Evolutionary conservation across 2,888 invertebrate genomes (phyloP).

Genomic region (Callinectes sapidus): DNA sequence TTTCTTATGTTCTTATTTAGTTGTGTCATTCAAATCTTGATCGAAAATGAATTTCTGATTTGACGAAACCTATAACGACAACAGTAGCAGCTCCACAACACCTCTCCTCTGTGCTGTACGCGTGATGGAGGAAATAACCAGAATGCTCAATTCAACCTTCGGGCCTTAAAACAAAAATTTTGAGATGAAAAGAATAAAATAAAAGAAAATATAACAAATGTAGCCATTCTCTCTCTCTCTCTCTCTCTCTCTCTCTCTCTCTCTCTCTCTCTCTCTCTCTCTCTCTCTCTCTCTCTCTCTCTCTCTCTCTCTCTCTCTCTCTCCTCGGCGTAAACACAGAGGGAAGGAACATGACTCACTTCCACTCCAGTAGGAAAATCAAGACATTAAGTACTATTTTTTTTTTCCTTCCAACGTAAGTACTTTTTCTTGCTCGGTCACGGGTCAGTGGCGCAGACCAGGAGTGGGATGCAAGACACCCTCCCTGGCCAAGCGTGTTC

Average conservation of each 20-base stretch:
- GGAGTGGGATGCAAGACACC: slow-evolving; percentile 18
- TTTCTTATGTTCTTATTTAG: too few relatives aligned
- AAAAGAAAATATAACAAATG: too few relatives aligned
- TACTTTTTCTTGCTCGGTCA: slow-evolving; percentile 22
- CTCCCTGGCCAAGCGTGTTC: not conserved
- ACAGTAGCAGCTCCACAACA: too few relatives aligned
- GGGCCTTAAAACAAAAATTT: not conserved
- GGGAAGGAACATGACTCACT: not conserved
- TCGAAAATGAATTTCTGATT: too few relatives aligned
- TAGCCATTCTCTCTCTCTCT: not conserved
- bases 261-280: slow-evolving; percentile 35
- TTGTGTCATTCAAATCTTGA: too few relatives aligned
- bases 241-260: slow-evolving; percentile 35
- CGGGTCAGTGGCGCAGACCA: slow-evolving; percentile 18
- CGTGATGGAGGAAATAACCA: too few relatives aligned
- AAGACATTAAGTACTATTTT: slow-evolving; percentile 29
- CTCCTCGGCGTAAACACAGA: not conserved
- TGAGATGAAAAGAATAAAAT: too few relatives aligned
- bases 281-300: slow-evolving; percentile 36
- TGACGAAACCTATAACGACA: too few relatives aligned
- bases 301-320: slow-evolving; percentile 34
- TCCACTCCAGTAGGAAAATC: slow-evolving; percentile 7
- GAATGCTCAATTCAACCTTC: not conserved
- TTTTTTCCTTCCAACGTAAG: not conserved
- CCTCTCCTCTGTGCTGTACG: too few relatives aligned